Percentiles rank a stretch among this genome's conserved stretches.
Conservation (phyloP, 2,888 invertebrate genomes). For the Leptopilina myrica region DNA sequence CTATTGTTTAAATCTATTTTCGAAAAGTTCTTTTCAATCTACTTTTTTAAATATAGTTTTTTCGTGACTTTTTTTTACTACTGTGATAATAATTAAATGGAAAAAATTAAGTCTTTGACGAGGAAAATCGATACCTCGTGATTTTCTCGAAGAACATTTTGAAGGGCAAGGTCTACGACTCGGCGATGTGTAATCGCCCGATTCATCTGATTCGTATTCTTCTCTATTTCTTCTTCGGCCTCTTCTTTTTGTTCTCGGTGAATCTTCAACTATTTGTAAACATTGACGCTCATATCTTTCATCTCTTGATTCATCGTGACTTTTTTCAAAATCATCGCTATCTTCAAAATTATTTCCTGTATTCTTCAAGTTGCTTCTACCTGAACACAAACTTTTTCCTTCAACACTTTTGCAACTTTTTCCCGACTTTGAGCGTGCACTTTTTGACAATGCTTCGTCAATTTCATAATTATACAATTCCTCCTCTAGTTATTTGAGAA, state of each 20-base stretch:
- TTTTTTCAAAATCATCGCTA: background rate
- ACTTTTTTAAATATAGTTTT: too few relatives aligned
- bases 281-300: background rate
- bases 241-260: background rate
- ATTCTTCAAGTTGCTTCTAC: background rate
- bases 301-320: background rate
- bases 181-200: background rate
- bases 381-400: background rate
- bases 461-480: background rate
- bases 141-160: background rate
- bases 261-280: background rate
- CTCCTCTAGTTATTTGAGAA: background rate
- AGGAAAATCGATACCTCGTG: background rate
- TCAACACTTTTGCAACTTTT: background rate
- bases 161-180: background rate
- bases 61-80: background rate
- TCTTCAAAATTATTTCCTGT: background rate
- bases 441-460: background rate
- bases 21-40: too few relatives aligned
- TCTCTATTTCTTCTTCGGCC: background rate
- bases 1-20: background rate
- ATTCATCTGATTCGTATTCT: constrained; percentile 4
- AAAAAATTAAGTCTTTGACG: background rate
- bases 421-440: background rate
- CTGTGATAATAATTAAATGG: background rate